These are phyloP conservation scores for Euthynnus affinis DNA, from an alignment of 2,797 vertebrate genomes.

Conservation along the genomic window DNA sequence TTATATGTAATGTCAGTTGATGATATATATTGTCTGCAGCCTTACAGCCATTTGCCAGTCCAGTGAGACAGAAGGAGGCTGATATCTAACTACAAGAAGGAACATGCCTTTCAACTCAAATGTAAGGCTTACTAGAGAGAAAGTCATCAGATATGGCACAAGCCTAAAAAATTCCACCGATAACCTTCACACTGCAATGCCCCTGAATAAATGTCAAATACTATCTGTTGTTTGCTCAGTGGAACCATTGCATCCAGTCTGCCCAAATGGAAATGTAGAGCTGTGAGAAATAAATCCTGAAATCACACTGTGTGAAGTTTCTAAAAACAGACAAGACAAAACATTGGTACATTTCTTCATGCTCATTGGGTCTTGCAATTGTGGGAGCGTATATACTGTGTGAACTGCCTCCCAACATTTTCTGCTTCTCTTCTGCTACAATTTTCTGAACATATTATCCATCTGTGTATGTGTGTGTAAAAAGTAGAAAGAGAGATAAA, in stretches of 20 bases:
- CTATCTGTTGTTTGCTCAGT: conserved; percentile 85
- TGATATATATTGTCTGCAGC: conserved; percentile 54
- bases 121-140: conserved; percentile 76
- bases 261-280: conserved; percentile 74
- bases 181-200: conserved; percentile 86
- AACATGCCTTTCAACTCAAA: conserved; percentile 84
- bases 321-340: conserved; percentile 40
- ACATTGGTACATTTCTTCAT: conserved; percentile 34
- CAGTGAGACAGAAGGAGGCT: conserved; percentile 71
- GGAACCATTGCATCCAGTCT: conserved; percentile 80
- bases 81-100: conserved; percentile 76
- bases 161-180: conserved; percentile 81
- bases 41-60: conserved; percentile 67
- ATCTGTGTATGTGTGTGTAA: not conserved
- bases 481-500: conserved; percentile 6
- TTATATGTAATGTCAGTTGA: conserved; percentile 27
- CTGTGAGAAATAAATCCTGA: conserved; percentile 64
- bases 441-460: conserved; percentile 1
- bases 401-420: conserved; percentile 2
- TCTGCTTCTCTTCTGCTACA: not conserved
- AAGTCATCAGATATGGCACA: conserved; percentile 85
- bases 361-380: conserved; percentile 23
- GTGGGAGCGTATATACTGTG: not conserved
- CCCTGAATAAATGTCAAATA: conserved; percentile 87
- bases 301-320: conserved; percentile 57